Base-by-base conservation (phyloP, 2,888 invertebrate species). In the Azorinus chamasolen region DNA sequence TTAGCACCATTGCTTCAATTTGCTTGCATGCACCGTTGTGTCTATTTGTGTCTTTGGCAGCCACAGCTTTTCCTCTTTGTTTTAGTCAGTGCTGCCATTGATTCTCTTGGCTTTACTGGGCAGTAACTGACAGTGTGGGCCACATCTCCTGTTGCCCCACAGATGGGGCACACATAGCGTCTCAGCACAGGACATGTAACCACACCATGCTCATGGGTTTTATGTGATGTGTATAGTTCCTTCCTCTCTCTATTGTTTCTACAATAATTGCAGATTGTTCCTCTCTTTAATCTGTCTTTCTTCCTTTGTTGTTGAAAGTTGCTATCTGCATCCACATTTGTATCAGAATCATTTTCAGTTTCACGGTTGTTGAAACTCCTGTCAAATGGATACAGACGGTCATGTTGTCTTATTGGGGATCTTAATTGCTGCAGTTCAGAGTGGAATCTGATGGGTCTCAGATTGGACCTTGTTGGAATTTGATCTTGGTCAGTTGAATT, bases 41-140 rank as follows among this genome's bases (percentile, higher is more conserved):
- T 4, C 32, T 32, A 32, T 10, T 32, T 32, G 32, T 32, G 4
- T 32, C 79, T 58, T 16, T 37, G 50, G 39, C 79, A 79, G 0
- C 79, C 79, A 57, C 79, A 79, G 24, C 75, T 71, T 50, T 79
- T 75, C 25, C 75, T 53, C 8, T 69, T 69, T 5, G 75, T 75
- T 39, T 51, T 57, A 8, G 61, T 46, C 4, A 66, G 48, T 2
- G 55, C 61, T 8, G 68, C 57, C 12, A 55, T 54, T 6, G 79
- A 63, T 8, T 27, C 18, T 14, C 71, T 62, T 18, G 39, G 41
- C 37, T 66, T 61, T 1, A 63, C 48, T 5, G 91, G 91, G 91
- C 96, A 96, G 92, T 96, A 96, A 91, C 96, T 96, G 86, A 95
- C 92, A 14, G 96, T 97, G 93, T 96, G 96, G 48, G 96, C 96